Evolutionary conservation across 2,113 vertebrate genomes (phyloP), one percentile per base, ranked within the genome.

Genomic region (Brachypteracias leptosomus): DNA sequence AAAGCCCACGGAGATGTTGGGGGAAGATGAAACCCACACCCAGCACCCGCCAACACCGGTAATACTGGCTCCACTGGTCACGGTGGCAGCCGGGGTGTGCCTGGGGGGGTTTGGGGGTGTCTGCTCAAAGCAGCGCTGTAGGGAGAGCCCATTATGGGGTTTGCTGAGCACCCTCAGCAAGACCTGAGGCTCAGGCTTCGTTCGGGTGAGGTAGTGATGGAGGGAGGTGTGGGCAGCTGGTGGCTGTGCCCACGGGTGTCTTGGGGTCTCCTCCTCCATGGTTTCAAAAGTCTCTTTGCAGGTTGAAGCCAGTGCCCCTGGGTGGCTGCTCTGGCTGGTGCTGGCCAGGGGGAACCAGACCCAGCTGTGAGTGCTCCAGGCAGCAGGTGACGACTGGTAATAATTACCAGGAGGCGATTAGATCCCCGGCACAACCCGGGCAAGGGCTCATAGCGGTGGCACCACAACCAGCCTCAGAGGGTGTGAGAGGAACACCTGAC

Each of bases 201-300:
- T 44, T 16, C 9, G 25, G 36, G 54, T n/a, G 57, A 16, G 76
- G 13, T 25, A 14, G 10, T 3, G 38, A 16, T 1, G 25, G 67
- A 4, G 61, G 42, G 47, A 21, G 24, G 11, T 1, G 17, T 17
- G 7, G 31, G n/a, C 42, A 36, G 40, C 26, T 6, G 1, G 11
- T 0, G 3, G 29, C 54, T 17, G 40, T 51, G 33, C 51, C 81
- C 2, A 0, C 0, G 8, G 18, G 5, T 4, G 3, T 21, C 18
- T 19, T 8, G 55, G 16, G 14, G 14, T 35, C 19, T 88, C 65
- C 44, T 40, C 13, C 76, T 79, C 24, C 0, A 0, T 13, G 72
- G 16, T 16, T 82, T 28, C 5, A 44, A 25, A 51, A 63, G 58
- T 29, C 15, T 44, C 65, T 42, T 28, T 44, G 31, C 47, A 29